Base-by-base conservation (phyloP, 1,140 invertebrate genomes). In the Sipha flava region DNA sequence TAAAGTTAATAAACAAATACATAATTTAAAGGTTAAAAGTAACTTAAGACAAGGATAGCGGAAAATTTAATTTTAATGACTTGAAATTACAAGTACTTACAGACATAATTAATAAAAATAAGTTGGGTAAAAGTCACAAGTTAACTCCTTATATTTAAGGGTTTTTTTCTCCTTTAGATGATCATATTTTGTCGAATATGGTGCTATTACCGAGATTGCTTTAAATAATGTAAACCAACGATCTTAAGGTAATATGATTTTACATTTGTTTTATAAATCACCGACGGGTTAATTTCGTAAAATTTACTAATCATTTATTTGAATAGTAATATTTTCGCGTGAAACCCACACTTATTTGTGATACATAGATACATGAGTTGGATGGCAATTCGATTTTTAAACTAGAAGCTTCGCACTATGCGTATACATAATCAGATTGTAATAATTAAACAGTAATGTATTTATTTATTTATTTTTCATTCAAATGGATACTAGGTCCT, bases 41-140 rank as follows among this genome's bases (percentile, higher is more conserved):
- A 47, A 70, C 40, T 70, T 47, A 45, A 47, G 47, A 70, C 18
- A 18, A 18, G 66, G 43, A 47, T 29, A n/a, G 66, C 29, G 66
- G 66, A 70, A 70, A 70, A 70, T 70, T 45, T 47, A 70, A 70
- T 70, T 70, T 70, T 70, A 70, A 70, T 29, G 66, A 70, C 66
- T 29, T 29, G 40, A 29, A 23, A 29, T 70, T 16, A 23, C 47
- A 29, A 45, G 40, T 70, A 47, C 23, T 18, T 43, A 45, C 23
- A 45, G 21, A 29, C 43, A 43, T 47, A 70, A 70, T 70, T 29
- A 70, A 26, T 70, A 70, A 37, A 47, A 70, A 70, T 45, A 70
- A 70, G 66, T 70, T 47, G n/a, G 66, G 47, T 70, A 70, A 70
- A 70, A 70, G 66, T 70, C 66, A 29, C 66, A 26, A 70, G 66